Evolutionary conservation across 2,888 invertebrate species (phyloP), one percentile per base, ranked within the genome.

Genomic region (Tachina grossa): DNA sequence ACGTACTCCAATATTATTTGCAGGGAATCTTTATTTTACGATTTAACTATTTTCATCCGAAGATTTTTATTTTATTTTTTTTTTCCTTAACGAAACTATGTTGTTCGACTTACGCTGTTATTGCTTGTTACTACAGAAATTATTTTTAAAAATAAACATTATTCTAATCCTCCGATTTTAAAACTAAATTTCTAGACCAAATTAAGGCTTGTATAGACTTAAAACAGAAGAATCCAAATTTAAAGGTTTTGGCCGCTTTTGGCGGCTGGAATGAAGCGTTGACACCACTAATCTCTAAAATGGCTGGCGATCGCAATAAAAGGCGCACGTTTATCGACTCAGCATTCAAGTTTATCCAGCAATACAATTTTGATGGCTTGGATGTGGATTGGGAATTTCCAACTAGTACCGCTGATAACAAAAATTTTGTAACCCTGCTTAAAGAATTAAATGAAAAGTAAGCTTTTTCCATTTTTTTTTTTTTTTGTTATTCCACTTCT

Each of bases 361-460:
- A 95, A 86, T 94, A 96, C 88, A 95, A 95, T 80, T 98, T 98
- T 89, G 97, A 98, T 90, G 98, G 98, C 4, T 93, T 98, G 49
- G 97, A 98, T 92, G 93, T 98, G 43, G 98, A 98, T 91, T 98
- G 98, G 98, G 97, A 98, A 90, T 98, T 97, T 91, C 98, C 98
- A 0, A 96, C 95, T 0, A 88, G 89, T 47, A 88, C 89, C 11
- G 91, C 88, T 16, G 85, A 87, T 68, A 83, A 76, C 16, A 8
- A 41, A 13, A 86, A 87, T 63, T 87, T 86, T 53, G 85, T 85
- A 10, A 88, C 87, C 0, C 87, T 90, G 4, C 55, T 90, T 13
- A 86, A 88, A 1, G 90, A 90, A 78, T 39, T 85, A 9, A 69
- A 88, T 55, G 55, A 86, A 84, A 88, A 87, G 89, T 90, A 79